Base-by-base conservation (phyloP, 2,888 invertebrate genomes). In the Rhodophaea formosa region DNA sequence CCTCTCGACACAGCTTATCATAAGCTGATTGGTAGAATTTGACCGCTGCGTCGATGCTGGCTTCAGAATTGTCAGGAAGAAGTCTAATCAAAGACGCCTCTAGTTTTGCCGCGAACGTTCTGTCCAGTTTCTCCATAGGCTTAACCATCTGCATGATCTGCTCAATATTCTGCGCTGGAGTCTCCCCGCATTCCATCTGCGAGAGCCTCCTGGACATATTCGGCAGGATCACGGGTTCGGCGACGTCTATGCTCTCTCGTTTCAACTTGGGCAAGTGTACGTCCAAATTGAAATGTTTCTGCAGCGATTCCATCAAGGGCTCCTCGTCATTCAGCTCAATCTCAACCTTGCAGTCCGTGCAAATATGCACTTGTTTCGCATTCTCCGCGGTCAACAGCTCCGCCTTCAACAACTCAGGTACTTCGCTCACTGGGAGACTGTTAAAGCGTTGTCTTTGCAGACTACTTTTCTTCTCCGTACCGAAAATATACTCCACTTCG, bases 401-500 rank as follows among this genome's bases (percentile, higher is more conserved):
- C 0, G 83, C 77, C 71, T 90, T 91, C 0, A 91, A 68, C 42
- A 91, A 59, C 51, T 91, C 90, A 14, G 90, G 89, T 55, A 90
- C 89, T 63, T 90, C 90, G 62, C 86, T 87, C 0, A 91, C 84
- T 3, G 89, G 90, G 14, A 91, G 71, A 63, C 91, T 91, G 64
- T 91, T 91, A 59, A 91, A 91, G 3, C 91, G 74, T 63, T 91
- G 91, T 17, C 91, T 62, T 29, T 91, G 91, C 8, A 90, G 60
- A 56, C 79, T 84, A 62, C 87, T 88, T 51, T 89, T 90, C 66
- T 90, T 91, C 61, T 89, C 91, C 2, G 91, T 90, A 0, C 90
- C 88, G 62, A 89, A 88, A 35, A 91, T 89, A 62, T 89, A 91
- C 62, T 91, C 91, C 0, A 91, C 91, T 59, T 89, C 87, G 0